These are phyloP conservation scores for Brachypodius melanocephalos DNA, from an alignment of 2,113 vertebrate genomes.

Conservation along the genomic window DNA sequence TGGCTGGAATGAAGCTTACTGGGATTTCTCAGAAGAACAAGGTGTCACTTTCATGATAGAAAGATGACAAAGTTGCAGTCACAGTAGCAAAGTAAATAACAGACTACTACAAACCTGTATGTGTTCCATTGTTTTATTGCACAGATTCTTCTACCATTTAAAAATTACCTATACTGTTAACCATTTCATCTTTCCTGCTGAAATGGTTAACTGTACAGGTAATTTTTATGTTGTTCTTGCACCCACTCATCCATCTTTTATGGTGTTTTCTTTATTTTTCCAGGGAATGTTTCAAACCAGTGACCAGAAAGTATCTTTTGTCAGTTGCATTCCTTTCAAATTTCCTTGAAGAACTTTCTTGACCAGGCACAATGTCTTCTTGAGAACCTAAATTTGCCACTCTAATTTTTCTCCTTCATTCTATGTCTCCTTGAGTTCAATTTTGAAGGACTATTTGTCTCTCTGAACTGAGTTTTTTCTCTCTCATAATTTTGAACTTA, in stretches of 20 bases:
- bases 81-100: neutral
- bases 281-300: neutral
- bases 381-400: neutral
- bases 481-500: neutral
- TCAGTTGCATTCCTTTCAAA: neutral
- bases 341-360: neutral
- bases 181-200: neutral
- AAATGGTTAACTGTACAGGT: no score
- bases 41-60: fast-evolving
- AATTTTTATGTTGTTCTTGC: neutral
- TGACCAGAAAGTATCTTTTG: neutral
- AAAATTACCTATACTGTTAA: neutral
- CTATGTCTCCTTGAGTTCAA: neutral
- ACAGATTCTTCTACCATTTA: neutral
- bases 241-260: neutral
- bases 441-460: neutral
- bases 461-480: neutral
- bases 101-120: neutral
- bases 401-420: neutral
- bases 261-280: neutral
- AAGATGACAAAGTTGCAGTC: neutral
- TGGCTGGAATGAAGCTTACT: neutral
- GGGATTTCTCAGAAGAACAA: neutral
- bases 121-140: neutral
- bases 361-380: neutral